These are phyloP conservation scores for Globodera rostochiensis DNA, from an alignment of 1,140 invertebrate genomes.

Conservation along the genomic window DNA sequence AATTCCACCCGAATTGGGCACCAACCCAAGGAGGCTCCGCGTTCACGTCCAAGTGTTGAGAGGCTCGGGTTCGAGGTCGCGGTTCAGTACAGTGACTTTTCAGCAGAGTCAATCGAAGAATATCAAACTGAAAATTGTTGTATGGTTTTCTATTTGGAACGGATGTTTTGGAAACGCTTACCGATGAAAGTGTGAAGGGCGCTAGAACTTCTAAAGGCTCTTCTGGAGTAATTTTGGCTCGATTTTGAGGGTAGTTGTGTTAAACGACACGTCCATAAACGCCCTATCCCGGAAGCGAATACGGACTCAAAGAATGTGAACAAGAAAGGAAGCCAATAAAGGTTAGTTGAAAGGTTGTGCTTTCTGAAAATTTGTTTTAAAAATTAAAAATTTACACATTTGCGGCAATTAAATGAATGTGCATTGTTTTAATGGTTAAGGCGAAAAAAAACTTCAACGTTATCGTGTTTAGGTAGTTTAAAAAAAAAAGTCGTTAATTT, in stretches of 20 bases:
- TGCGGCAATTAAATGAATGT: too few species aligned
- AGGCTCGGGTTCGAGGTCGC: slow-evolving; percentile 44
- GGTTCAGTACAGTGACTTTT: slow-evolving; percentile 28
- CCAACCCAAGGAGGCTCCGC: slow-evolving; percentile 51
- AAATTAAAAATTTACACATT: too few species aligned
- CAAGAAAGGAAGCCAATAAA: neutral
- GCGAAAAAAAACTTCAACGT: too few species aligned
- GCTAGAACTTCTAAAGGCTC: slow-evolving; percentile 52
- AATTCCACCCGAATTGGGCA: neutral
- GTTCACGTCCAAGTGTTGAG: slow-evolving; percentile 62
- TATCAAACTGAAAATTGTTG: slow-evolving; percentile 25
- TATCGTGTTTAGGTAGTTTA: too few species aligned
- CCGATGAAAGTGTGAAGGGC: slow-evolving; percentile 16
- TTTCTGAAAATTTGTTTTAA: too few species aligned
- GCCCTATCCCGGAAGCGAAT: slow-evolving; percentile 49
- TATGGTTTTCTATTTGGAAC: neutral
- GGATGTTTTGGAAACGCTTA: slow-evolving; percentile 23
- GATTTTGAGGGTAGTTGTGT: slow-evolving; percentile 31
- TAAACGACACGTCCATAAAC: slow-evolving; percentile 61
- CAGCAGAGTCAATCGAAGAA: slow-evolving; percentile 34
- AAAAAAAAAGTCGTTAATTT: neutral
- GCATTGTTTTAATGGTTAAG: too few species aligned
- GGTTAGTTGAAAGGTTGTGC: too few species aligned
- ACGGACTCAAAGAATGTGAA: slow-evolving; percentile 8
- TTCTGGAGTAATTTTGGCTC: slow-evolving; percentile 61